A percentile compares a stretch with the other conserved stretches of the same genome.
phyloP scores from a whole-genome alignment of 1,140 invertebrate species.

The Sesamia nonagrioides region DNA sequence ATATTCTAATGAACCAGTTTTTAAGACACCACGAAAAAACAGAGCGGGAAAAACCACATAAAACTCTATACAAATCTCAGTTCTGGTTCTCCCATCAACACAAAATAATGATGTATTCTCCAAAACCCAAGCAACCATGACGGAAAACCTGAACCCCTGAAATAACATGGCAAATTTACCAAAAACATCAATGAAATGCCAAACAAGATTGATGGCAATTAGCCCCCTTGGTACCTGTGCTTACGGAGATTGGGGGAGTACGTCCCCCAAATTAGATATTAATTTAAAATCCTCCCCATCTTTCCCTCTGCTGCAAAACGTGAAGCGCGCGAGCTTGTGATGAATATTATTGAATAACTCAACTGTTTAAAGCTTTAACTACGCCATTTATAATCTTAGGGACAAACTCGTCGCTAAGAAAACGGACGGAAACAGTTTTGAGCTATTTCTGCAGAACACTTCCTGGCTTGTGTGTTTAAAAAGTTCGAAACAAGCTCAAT shows the following conservation, averaged over 20 bases:
- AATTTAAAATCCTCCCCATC: constrained; percentile 70
- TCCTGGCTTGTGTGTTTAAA: too few species aligned
- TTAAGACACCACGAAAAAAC: background rate
- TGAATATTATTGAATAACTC: constrained; percentile 61
- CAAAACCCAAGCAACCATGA: background rate
- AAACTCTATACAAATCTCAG: too few species aligned
- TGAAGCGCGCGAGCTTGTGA: constrained; percentile 59
- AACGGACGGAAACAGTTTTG: background rate
- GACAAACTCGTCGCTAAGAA: background rate
- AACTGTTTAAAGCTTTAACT: constrained; percentile 47
- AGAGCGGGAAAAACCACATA: background rate
- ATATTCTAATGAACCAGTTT: too few species aligned
- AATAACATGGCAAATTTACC: constrained; percentile 27
- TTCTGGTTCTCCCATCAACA: background rate
- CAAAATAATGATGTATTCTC: too few species aligned
- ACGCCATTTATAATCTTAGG: constrained; percentile 22
- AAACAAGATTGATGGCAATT: constrained; percentile 38
- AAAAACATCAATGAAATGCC: constrained; percentile 30
- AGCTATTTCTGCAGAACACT: background rate
- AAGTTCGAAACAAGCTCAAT: too few species aligned
- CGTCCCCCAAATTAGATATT: constrained; percentile 80
- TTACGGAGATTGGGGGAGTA: constrained; percentile 67
- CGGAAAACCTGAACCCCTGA: background rate
- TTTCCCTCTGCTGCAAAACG: constrained; percentile 34
- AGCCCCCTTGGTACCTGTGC: constrained; percentile 34